Base-by-base conservation (phyloP, 2,888 invertebrate species). In the Lasioglossum pauxillum region DNA sequence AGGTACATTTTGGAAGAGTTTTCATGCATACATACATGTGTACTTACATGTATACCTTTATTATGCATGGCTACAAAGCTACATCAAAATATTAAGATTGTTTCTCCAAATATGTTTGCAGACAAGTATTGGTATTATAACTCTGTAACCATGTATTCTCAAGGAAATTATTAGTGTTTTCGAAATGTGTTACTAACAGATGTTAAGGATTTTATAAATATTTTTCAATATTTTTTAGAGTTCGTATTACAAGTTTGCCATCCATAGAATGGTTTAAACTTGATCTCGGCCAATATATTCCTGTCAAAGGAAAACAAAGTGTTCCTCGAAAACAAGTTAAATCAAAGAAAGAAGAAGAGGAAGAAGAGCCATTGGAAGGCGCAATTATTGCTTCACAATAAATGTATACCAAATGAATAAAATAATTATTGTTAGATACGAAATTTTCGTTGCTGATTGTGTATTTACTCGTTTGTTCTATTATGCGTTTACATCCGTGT, bases 221-320 rank as follows among this genome's bases (percentile, higher is more conserved):
- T 35, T 23, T 74, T 19, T 19, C 8, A 60, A 41, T 31, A 27
- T 35, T 85, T 84, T 86, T 84, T 72, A 97, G 98, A 90, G 97
- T 97, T 88, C 92, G 97, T 14, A 93, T 98, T 75, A 95, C 95
- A 84, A 97, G 97, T 92, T 96, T 97, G 0, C 97, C 97, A 7
- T 97, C 97, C 10, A 92, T 94, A 44, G 98, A 98, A 93, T 96
- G 95, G 89, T 95, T 98, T 0, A 97, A 97, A 95, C 96, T 98
- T 38, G 96, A 98, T 94, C 96, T 95, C 86, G 84, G 94, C 27
- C 76, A 90, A 38, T 94, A 94, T 80, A 31, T 93, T 19, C 53
- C 81, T 10, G 19, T 85, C 14, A 89, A 88, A 12, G 80, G 85
- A 27, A 88, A 91, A 64, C 90, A 91, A 44, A 90, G 88, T 8